A percentile compares a stretch with the other conserved stretches of the same genome.
phyloP scores from a whole-genome alignment of 2,888 invertebrate genomes.

The Iselma pallidipennis region DNA sequence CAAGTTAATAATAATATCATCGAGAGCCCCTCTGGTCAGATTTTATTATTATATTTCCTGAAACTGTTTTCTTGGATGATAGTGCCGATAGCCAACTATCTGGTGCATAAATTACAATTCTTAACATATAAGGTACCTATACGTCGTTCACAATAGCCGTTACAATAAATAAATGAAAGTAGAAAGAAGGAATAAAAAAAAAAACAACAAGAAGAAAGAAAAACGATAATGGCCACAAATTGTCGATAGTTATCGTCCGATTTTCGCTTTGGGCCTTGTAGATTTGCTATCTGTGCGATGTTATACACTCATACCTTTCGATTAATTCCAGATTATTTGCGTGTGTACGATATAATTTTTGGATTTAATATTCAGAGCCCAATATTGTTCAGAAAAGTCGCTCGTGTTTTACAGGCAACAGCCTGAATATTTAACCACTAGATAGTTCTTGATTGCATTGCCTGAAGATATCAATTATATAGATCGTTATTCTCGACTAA shows the following conservation, averaged over 20 bases:
- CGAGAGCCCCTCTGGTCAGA: conserved; percentile 7
- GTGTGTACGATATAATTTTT: conserved; percentile 51
- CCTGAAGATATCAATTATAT: conserved; percentile 57
- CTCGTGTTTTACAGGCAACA: conserved; percentile 47
- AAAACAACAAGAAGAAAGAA: not conserved
- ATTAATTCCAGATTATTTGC: conserved; percentile 46
- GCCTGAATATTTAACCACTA: conserved; percentile 55
- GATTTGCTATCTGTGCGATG: conserved; percentile 40
- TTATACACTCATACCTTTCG: conserved; percentile 30
- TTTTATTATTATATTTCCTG: conserved; percentile 9
- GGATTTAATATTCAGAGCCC: conserved; percentile 52
- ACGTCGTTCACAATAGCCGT: conserved; percentile 24
- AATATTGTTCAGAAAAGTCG: conserved; percentile 54
- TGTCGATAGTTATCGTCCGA: conserved; percentile 45
- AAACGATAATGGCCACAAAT: conserved; percentile 36
- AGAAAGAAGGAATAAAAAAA: not conserved
- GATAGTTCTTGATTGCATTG: conserved; percentile 55
- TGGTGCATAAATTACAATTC: conserved; percentile 16
- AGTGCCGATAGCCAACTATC: conserved; percentile 5
- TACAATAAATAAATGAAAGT: conserved; percentile 23
- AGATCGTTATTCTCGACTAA: conserved; percentile 55
- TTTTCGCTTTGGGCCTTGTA: conserved; percentile 37
- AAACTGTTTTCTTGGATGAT: conserved; percentile 1
- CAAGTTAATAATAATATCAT: conserved; percentile 27
- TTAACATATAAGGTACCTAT: conserved; percentile 10